A percentile compares a stretch with the other conserved stretches of the same genome.
These are phyloP conservation scores for Patiria pectinifera DNA, from an alignment of 53 echinoderm and acorn worm species.

Conservation along the genomic window DNA sequence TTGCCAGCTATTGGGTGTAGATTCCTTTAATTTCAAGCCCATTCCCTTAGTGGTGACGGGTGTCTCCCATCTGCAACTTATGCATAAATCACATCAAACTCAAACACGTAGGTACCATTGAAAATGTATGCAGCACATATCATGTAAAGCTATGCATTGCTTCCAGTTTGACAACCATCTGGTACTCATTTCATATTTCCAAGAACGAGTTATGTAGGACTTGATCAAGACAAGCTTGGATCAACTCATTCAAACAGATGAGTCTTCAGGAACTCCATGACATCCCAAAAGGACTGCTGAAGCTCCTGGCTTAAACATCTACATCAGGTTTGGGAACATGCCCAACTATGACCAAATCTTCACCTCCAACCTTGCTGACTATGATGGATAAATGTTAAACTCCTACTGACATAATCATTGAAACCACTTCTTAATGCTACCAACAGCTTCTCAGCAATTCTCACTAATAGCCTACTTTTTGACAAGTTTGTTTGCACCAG, in stretches of 20 bases:
- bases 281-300: slow-evolving; percentile 40
- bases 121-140: too few relatives aligned
- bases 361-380: slow-evolving; percentile 71
- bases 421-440: slow-evolving; percentile 42
- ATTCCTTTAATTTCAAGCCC: too few relatives aligned
- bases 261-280: slow-evolving; percentile 9
- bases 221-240: slow-evolving; percentile 38
- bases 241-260: slow-evolving; percentile 34
- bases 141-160: too few relatives aligned
- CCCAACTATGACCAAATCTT: slow-evolving; percentile 63
- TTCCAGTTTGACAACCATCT: slow-evolving; percentile 57
- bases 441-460: slow-evolving; percentile 25
- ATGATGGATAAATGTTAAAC: slow-evolving; percentile 22
- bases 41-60: slow-evolving; percentile 45
- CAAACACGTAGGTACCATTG: too few relatives aligned
- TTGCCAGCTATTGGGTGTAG: too few relatives aligned
- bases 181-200: slow-evolving; percentile 59
- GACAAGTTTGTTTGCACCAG: too few relatives aligned
- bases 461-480: too few relatives aligned
- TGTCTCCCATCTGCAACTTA: neutral
- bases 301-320: slow-evolving; percentile 11
- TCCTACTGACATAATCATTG: slow-evolving; percentile 43
- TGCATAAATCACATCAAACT: too few relatives aligned
- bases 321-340: slow-evolving; percentile 36
- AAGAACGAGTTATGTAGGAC: slow-evolving; percentile 45